phyloP scores from a whole-genome alignment of 2,797 vertebrate species.

The Hozukius guyotensis region DNA sequence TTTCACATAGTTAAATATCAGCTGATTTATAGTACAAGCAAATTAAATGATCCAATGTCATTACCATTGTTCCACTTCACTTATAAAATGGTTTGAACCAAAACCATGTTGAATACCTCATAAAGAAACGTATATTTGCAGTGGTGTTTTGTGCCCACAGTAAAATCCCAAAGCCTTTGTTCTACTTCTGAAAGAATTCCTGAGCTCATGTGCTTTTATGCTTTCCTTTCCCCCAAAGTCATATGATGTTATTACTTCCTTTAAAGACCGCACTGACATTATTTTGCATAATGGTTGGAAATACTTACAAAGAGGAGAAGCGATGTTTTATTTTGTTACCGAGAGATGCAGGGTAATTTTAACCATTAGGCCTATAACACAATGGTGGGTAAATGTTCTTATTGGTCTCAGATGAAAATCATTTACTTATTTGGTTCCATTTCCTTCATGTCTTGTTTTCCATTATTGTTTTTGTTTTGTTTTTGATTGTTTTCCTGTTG shows the following conservation, averaged over 20 bases:
- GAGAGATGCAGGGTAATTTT: conserved; percentile 16
- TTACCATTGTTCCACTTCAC: conserved; percentile 15
- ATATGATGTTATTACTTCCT: conserved; percentile 31
- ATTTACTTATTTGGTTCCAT: conserved; percentile 2
- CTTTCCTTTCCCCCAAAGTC: conserved; percentile 31
- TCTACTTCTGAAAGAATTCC: conserved; percentile 52
- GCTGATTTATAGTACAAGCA: not conserved
- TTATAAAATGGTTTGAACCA: conserved; percentile 5
- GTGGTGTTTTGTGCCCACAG: conserved; percentile 29
- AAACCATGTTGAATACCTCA: not conserved
- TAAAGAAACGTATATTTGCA: conserved; percentile 8
- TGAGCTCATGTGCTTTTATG: conserved; percentile 56
- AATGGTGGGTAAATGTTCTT: conserved; percentile 25
- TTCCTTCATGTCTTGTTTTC: not conserved
- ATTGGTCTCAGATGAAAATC: conserved; percentile 33
- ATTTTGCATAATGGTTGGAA: conserved; percentile 50
- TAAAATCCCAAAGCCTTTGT: conserved; percentile 39
- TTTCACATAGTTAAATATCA: not conserved
- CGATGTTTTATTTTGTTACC: conserved; percentile 17
- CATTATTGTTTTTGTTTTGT: not conserved
- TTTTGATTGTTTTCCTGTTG: not conserved
- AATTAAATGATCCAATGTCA: conserved; percentile 13
- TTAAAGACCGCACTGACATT: conserved; percentile 37
- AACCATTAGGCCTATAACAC: conserved; percentile 20
- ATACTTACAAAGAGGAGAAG: conserved; percentile 8